Conservation (phyloP, 2,113 vertebrate genomes). For the Tautogolabrus adspersus region DNA sequence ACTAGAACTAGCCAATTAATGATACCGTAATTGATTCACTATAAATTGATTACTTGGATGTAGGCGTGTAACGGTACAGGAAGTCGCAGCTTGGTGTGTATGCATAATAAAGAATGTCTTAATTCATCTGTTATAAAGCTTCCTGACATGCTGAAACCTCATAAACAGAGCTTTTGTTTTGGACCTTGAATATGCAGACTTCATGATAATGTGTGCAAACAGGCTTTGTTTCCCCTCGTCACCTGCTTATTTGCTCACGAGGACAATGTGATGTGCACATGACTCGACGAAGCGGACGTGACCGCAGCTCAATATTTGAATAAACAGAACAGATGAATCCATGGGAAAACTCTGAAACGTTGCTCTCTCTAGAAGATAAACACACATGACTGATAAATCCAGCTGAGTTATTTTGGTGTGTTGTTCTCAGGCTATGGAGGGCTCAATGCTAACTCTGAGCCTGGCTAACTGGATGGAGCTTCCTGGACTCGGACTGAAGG, state of each 20-base stretch:
- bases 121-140: too few relatives aligned
- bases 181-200: not conserved
- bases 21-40: too few relatives aligned
- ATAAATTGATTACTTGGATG: too few relatives aligned
- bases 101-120: too few relatives aligned
- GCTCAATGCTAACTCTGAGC: slow-evolving; percentile 87
- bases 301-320: too few relatives aligned
- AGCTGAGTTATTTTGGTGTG: slow-evolving; percentile 9
- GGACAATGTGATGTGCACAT: not conserved
- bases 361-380: not conserved
- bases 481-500: slow-evolving; percentile 86
- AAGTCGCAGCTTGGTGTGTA: too few relatives aligned
- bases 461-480: slow-evolving; percentile 89
- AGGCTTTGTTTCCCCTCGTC: not conserved
- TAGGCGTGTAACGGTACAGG: too few relatives aligned
- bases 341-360: not conserved
- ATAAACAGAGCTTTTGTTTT: slow-evolving; percentile 3
- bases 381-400: too few relatives aligned
- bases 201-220: not conserved
- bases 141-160: not conserved
- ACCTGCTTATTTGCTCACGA: slow-evolving; percentile 23
- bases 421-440: slow-evolving; percentile 84
- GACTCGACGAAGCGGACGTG: not conserved
- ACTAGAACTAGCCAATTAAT: rapidly evolving
- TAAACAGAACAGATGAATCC: not conserved